phyloP scores from a whole-genome alignment of 2,113 vertebrate species.

The Noctilio leporinus region DNA sequence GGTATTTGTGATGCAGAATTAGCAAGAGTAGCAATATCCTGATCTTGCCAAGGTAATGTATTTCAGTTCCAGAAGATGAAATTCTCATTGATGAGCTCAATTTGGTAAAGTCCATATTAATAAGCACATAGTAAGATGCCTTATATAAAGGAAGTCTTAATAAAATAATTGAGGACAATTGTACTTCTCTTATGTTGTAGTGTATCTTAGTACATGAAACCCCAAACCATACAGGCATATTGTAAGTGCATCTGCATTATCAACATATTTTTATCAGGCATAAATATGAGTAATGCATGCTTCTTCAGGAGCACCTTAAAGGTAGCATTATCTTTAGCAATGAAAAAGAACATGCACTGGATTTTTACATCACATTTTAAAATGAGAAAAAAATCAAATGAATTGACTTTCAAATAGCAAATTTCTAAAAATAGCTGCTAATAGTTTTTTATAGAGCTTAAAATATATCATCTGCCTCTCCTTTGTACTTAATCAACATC shows the following conservation, averaged over 20 bases:
- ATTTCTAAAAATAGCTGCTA: background rate
- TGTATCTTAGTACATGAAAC: background rate
- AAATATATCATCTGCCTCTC: constrained; percentile 2
- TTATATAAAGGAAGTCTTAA: background rate
- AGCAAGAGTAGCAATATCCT: background rate
- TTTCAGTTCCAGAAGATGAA: background rate
- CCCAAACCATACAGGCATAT: background rate
- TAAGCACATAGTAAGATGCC: background rate
- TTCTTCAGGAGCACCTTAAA: background rate
- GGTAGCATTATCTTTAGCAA: background rate
- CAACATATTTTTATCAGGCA: background rate
- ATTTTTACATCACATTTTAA: background rate
- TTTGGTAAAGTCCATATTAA: background rate
- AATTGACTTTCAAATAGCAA: constrained; percentile 10
- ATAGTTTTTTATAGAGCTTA: background rate
- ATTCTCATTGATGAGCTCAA: background rate
- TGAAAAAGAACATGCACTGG: background rate
- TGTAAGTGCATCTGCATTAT: background rate
- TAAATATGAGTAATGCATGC: background rate
- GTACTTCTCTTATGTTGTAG: background rate
- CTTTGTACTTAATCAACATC: constrained; percentile 10
- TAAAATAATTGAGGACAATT: background rate
- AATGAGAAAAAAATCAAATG: background rate
- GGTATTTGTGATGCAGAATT: background rate
- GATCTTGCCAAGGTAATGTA: background rate